Conservation (phyloP, 2,113 vertebrate species). For the Microcebus ravelobensis region DNA sequence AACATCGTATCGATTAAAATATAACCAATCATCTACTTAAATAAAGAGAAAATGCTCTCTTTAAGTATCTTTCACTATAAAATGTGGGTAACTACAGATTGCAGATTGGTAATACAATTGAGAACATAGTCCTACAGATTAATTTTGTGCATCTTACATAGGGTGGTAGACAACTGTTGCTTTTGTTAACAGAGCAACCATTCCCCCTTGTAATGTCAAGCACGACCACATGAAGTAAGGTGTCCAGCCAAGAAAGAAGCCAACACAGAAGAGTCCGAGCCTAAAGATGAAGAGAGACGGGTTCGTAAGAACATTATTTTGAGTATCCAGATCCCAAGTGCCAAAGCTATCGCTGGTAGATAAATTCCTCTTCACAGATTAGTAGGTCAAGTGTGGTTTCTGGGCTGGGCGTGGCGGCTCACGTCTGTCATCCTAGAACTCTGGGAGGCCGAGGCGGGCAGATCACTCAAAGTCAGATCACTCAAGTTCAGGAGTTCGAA, state of each 20-base stretch:
- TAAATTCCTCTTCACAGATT: no score
- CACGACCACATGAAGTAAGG: background rate
- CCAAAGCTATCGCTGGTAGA: background rate
- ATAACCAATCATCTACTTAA: background rate
- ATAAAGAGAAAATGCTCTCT: background rate
- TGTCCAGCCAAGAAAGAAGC: background rate
- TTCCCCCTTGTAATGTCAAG: background rate
- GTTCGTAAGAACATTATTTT: background rate
- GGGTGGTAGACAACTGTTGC: background rate
- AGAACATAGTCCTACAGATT: background rate
- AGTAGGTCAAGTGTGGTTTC: no score
- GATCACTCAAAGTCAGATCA: no score
- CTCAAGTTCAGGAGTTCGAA: no score
- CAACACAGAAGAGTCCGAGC: background rate
- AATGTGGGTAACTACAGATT: background rate
- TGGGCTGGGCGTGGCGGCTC: no score
- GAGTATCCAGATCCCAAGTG: background rate
- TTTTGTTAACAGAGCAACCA: background rate
- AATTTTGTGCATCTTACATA: background rate
- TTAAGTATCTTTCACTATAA: conserved; percentile 16
- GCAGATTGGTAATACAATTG: background rate
- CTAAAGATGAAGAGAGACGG: background rate
- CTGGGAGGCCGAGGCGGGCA: no score
- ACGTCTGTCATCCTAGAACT: no score
- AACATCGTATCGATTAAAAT: background rate